Percentiles rank a stretch among this genome's conserved stretches.
phyloP scores from a whole-genome alignment of 1,140 invertebrate genomes.

The Potamilus streckersoni region DNA sequence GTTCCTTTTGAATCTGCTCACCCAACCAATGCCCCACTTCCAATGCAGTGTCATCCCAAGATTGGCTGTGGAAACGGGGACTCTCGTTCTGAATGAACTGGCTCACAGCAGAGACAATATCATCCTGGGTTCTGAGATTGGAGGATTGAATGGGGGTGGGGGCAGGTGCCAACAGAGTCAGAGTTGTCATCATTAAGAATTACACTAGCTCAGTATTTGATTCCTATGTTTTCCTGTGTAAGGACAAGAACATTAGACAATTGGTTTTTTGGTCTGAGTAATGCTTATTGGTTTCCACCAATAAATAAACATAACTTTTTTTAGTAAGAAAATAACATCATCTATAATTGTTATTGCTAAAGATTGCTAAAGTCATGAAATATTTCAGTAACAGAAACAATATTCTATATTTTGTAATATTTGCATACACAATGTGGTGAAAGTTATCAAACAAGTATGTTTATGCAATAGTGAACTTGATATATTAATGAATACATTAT shows the following conservation, averaged over 20 bases:
- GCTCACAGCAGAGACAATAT: constrained; percentile 19
- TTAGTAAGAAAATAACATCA: neutral
- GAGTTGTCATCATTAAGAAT: neutral
- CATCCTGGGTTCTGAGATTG: constrained; percentile 18
- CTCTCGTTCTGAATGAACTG: constrained; percentile 26
- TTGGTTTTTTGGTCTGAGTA: constrained; percentile 11
- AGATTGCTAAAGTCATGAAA: no score
- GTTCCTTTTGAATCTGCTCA: constrained; percentile 39
- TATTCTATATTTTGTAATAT: no score
- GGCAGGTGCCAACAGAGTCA: neutral
- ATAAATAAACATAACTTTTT: constrained; percentile 19
- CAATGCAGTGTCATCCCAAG: constrained; percentile 25
- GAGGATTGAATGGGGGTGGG: neutral
- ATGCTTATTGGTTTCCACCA: constrained; percentile 16
- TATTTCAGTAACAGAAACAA: no score
- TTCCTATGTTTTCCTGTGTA: neutral
- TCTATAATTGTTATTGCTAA: no score
- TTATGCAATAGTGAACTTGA: no score
- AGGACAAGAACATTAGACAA: neutral
- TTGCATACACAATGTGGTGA: no score
- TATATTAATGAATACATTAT: no score
- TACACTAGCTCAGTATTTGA: neutral
- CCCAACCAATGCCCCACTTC: constrained; percentile 38
- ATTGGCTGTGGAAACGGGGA: constrained; percentile 20
- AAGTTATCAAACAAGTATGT: no score